Base-by-base conservation (phyloP, 2,113 vertebrate species). In the Tenrec ecaudatus region DNA sequence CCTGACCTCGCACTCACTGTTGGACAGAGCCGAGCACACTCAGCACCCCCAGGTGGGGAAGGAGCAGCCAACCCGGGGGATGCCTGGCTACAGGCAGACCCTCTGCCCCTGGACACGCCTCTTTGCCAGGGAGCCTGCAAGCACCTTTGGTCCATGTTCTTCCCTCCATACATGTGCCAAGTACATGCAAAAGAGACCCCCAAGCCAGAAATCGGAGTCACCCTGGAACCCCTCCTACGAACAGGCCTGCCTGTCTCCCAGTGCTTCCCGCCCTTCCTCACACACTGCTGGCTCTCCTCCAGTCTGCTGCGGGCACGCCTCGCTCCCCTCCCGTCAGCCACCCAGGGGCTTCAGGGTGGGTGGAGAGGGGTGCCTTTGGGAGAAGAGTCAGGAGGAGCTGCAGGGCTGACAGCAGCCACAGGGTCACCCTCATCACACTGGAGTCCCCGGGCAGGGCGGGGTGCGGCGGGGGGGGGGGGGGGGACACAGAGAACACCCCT, bases 261-360 rank as follows among this genome's bases (percentile, higher is more conserved):
- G 14, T 10, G 27, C 22, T 43, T 25, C 31, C 78, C 14, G 4
- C 22, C 47, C 22, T 80, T n/a, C 22, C 47, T 17, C 68, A 2
- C 16, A 15, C 2, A 0, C 0, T 0, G 0, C 8, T 3, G 0
- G 11, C 9, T 53, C 47, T 9, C 75, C 12, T 43, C 38, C 2
- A 0, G 58, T 71, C 25, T 82, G 40, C 75, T 23, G 36, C 0
- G 2, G 25, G 40, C 53, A 57, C 36, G 6, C 2, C 0, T 20
- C 33, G 60, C n/a, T 31, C 27, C 25, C 29, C 47, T 64, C 43
- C n/a, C 33, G 7, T 22, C 66, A 38, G 2, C 36, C 15, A 29
- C 20, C 62, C 38, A 10, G 78, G 16, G 33, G 58, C 68, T 71
- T 82, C 60, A 14, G 9, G 6, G 69, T 47, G 12, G 64, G 22